Percentiles rank a stretch among this genome's conserved stretches.
These are phyloP conservation scores for Glaucopsyche alexis DNA, from an alignment of 2,888 invertebrate species.

Conservation along the genomic window DNA sequence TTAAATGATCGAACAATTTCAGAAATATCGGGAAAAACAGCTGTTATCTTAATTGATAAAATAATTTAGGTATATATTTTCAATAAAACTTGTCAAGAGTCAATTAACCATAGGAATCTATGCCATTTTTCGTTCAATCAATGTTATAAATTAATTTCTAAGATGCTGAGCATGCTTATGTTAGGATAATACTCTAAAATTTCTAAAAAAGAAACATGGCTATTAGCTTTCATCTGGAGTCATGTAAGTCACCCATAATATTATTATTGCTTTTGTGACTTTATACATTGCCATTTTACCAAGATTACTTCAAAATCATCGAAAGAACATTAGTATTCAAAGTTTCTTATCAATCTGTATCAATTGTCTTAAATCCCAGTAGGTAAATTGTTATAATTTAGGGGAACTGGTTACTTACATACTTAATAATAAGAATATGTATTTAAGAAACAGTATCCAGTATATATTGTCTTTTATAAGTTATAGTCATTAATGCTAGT, in stretches of 20 bases:
- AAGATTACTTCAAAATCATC: not conserved
- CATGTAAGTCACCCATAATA: too few species aligned
- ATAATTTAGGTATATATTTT: not conserved
- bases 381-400: not conserved
- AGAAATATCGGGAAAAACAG: not conserved
- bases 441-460: not conserved
- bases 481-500: slow-evolving; percentile 1
- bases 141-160: too few species aligned
- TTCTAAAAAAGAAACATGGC: too few species aligned
- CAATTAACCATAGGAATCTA: not conserved
- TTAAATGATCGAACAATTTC: not conserved
- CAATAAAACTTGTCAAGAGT: not conserved
- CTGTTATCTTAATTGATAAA: not conserved
- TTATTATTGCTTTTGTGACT: too few species aligned
- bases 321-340: not conserved
- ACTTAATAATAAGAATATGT: not conserved
- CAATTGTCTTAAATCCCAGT: not conserved
- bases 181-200: too few species aligned
- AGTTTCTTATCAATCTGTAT: not conserved
- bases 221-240: too few species aligned
- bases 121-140: too few species aligned
- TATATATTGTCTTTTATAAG: not conserved
- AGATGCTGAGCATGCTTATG: too few species aligned
- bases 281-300: too few species aligned
- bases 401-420: not conserved